Conservation (phyloP, 2,113 vertebrate species). For the Chiloscyllium plagiosum region DNA sequence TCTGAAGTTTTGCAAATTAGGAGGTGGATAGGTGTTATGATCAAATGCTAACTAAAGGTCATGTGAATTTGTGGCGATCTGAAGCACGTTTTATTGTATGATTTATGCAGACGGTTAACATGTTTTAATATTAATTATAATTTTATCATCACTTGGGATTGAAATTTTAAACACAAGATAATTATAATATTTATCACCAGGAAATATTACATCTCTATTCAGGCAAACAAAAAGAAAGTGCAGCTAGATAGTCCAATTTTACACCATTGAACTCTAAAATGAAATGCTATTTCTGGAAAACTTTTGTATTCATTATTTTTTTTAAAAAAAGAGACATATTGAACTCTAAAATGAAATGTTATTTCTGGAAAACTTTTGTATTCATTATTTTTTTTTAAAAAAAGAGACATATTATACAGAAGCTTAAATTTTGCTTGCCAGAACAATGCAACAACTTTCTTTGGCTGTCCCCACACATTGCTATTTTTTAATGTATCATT, state of each 20-base stretch:
- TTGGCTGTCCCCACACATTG: neutral
- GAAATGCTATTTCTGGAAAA: neutral
- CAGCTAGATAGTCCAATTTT: neutral
- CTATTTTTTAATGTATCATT: neutral
- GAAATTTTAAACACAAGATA: neutral
- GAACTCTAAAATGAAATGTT: too few species aligned
- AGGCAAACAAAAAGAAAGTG: neutral
- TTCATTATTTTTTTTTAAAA: neutral
- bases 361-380: neutral
- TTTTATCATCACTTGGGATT: neutral
- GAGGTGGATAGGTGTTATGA: neutral
- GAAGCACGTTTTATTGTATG: neutral
- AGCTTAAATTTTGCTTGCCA: neutral
- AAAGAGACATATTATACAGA: neutral
- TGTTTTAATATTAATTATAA: neutral
- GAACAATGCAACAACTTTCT: neutral
- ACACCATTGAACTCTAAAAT: neutral
- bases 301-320: neutral
- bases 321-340: neutral
- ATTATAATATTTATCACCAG: neutral
- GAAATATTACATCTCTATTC: neutral
- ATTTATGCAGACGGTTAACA: neutral
- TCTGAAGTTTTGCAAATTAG: neutral
- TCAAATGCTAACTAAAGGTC: constrained; percentile 36
- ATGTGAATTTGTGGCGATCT: neutral